Conservation (phyloP, 2,113 vertebrate genomes). For the Rhinoptilus africanus region DNA sequence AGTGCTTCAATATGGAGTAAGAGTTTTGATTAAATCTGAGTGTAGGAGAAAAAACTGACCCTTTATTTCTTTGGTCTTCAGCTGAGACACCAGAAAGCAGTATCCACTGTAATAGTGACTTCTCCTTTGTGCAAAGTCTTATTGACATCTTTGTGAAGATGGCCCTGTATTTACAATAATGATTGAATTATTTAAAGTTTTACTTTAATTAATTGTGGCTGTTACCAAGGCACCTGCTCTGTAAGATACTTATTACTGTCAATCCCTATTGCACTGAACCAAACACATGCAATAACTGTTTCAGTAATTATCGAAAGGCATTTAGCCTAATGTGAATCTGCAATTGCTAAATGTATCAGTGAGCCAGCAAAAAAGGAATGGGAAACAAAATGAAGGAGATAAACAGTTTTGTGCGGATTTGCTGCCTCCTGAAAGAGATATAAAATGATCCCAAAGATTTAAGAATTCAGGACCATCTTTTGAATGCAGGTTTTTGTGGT, state of each 20-base stretch:
- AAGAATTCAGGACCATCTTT: not conserved
- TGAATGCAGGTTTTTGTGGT: not conserved
- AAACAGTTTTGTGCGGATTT: not conserved
- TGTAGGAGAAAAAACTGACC: not conserved
- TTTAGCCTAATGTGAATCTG: not conserved
- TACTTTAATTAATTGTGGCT: not conserved
- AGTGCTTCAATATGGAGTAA: not conserved
- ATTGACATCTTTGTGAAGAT: not conserved
- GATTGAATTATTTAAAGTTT: not conserved
- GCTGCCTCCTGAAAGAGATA: not conserved
- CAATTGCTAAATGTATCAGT: not conserved
- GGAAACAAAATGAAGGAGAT: not conserved
- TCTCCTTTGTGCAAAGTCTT: not conserved
- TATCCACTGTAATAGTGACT: not conserved
- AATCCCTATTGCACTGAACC: not conserved
- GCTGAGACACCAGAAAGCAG: not conserved
- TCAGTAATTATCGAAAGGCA: not conserved
- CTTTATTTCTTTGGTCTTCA: not conserved
- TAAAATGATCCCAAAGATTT: not conserved
- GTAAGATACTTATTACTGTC: not conserved
- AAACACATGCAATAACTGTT: not conserved
- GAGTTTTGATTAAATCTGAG: not conserved
- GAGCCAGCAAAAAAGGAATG: not conserved
- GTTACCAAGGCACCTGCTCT: not conserved
- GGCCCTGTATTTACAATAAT: not conserved